Evolutionary conservation across 2,888 invertebrate genomes (phyloP), one percentile per base, ranked within the genome.

Genomic region (Ornithoptera priamus): DNA sequence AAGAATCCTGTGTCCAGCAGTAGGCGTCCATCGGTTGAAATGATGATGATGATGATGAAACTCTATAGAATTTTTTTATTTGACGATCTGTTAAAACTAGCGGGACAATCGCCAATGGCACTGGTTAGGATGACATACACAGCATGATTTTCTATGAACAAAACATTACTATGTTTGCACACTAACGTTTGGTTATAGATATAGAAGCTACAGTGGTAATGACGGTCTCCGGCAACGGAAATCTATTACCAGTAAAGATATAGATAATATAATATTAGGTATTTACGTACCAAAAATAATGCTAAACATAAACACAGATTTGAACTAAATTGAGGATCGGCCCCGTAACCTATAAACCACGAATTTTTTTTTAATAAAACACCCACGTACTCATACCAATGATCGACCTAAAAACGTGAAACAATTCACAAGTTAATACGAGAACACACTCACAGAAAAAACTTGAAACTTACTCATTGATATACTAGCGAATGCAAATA

Each of bases 281-380:
- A 66, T 66, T 8, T 50, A 57, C 12, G 3, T 57, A 57, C 8
- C 18, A 57, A 57, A 57, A 57, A 59, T 18, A 22, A 59, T 59
- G 12, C 30, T 12, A 24, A 24, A 22, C 24, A 20, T 58, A 63
- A 68, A 68, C 22, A 68, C 42, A 46, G 22, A 46, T 24, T 60
- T 39, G 57, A 4, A 63, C 63, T 24, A 60, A 59, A 58, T 68
- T 17, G 5, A 39, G 30, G 42, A 46, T 20, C 63, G 62, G 15
- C 68, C 59, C 36, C n/a, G 58, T 68, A 63, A 68, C 68, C 63
- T 42, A 68, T 20, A 58, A 68, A 68, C 68, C 58, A 58, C 12
- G 46, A 42, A 18, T 17, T 20, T 22, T 53, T 22, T 58, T 57
- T 67, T 63, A 63, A 68, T 22, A 68, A 22, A 68, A 46, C n/a